Percentiles rank a stretch among this genome's conserved stretches.
Evolutionary conservation across 37 sponge, comb jelly and placozoan genomes (phyloP).

Genomic region (Agelas oroides): DNA sequence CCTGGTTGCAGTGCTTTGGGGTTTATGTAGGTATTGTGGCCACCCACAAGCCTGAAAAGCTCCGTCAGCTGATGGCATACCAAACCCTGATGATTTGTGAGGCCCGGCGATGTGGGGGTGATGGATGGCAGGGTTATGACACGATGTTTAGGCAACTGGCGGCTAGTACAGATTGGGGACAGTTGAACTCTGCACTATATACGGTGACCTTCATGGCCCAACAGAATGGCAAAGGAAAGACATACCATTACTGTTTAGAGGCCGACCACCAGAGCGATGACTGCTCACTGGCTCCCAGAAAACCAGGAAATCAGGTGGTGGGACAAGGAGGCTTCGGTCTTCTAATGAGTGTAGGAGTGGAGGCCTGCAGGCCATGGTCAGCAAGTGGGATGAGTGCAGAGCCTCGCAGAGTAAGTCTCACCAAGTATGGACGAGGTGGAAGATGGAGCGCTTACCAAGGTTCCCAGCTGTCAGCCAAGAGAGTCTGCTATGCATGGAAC

Average conservation of each 20-base stretch:
- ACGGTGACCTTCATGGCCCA: conserved; percentile 23
- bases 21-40: conserved; percentile 10
- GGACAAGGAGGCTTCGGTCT: too few species aligned
- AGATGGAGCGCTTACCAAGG: too few species aligned
- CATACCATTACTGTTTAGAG: conserved; percentile 14
- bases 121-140: neutral
- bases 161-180: conserved; percentile 19
- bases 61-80: conserved; percentile 2
- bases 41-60: neutral
- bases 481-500: too few species aligned
- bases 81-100: conserved; percentile 18
- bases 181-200: conserved; percentile 13
- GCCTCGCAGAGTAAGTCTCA: too few species aligned
- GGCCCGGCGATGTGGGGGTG: conserved; percentile 13
- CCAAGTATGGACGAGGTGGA: too few species aligned
- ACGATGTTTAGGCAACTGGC: conserved; percentile 16
- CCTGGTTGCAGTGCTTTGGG: conserved; percentile 16
- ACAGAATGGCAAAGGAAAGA: neutral
- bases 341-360: too few species aligned
- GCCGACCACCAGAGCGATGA: neutral
- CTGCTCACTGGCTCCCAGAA: conserved; percentile 1
- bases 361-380: too few species aligned
- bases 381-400: too few species aligned
- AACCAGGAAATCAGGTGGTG: too few species aligned
- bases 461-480: too few species aligned